Percentiles rank a stretch among this genome's conserved stretches.
Evolutionary conservation across 2,797 vertebrate genomes (phyloP).

Genomic region (Columba guinea): DNA sequence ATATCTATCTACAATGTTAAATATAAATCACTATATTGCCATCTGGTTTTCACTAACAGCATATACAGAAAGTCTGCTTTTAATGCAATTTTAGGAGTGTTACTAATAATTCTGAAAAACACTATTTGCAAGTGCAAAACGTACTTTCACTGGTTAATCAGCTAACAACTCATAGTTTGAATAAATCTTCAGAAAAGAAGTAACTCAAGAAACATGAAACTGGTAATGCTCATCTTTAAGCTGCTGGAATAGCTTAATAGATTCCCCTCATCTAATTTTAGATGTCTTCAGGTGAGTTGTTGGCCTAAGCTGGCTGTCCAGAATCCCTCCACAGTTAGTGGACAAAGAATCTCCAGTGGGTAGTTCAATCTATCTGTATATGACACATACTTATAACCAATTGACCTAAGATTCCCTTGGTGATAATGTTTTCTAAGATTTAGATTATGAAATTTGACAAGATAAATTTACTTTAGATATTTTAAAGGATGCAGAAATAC

Average conservation of each 20-base stretch:
- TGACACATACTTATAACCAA: not conserved
- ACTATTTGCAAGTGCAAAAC: not conserved
- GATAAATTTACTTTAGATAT: not conserved
- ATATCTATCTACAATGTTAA: not conserved
- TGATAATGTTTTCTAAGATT: not conserved
- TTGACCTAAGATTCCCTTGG: not conserved
- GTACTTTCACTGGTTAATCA: constrained; percentile 6
- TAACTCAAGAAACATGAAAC: not conserved
- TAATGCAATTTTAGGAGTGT: not conserved
- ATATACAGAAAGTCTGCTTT: not conserved
- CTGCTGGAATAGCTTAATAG: not conserved
- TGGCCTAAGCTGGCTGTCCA: not conserved
- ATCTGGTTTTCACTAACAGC: not conserved
- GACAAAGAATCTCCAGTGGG: not conserved
- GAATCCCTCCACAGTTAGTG: not conserved
- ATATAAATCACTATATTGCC: not conserved
- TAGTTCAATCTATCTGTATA: not conserved
- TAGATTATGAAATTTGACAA: not conserved
- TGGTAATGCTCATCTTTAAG: not conserved
- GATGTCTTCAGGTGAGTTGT: not conserved
- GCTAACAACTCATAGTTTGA: not conserved
- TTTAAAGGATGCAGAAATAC: not conserved
- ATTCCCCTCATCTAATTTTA: not conserved
- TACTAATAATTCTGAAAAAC: not conserved
- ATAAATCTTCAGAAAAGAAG: not conserved